Percentiles rank a stretch among this genome's conserved stretches.
Conservation (phyloP, 2,797 vertebrate genomes). For the Thunnus albacares region DNA sequence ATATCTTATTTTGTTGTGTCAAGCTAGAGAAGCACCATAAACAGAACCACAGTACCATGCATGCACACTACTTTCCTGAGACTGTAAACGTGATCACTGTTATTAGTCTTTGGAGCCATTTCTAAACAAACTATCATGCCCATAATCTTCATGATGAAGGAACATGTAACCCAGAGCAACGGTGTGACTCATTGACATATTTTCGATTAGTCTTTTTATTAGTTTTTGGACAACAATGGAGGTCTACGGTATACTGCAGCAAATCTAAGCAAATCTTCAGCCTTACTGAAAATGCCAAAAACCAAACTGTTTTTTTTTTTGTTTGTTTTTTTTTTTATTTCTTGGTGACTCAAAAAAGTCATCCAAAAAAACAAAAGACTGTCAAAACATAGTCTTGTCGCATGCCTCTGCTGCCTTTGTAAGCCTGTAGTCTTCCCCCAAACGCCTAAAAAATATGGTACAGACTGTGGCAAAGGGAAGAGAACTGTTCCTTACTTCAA, state of each 20-base stretch:
- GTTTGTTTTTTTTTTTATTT: not conserved
- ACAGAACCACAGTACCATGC: too few relatives aligned
- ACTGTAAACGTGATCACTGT: too few relatives aligned
- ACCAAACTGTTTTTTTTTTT: not conserved
- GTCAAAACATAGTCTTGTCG: not conserved
- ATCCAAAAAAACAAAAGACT: not conserved
- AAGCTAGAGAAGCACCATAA: too few relatives aligned
- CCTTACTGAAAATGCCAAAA: not conserved
- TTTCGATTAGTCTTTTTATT: too few relatives aligned
- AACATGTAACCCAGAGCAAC: too few relatives aligned
- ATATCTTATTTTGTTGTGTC: too few relatives aligned
- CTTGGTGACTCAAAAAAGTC: not conserved
- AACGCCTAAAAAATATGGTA: not conserved
- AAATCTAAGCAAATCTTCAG: not conserved
- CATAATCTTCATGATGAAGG: too few relatives aligned
- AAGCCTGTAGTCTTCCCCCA: not conserved
- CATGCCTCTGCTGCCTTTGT: not conserved
- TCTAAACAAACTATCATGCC: too few relatives aligned
- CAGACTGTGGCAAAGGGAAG: conserved; percentile 14
- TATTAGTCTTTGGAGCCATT: too few relatives aligned
- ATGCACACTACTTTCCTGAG: too few relatives aligned
- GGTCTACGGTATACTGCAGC: not conserved
- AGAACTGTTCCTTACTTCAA: conserved; percentile 8
- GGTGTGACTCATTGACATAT: too few relatives aligned
- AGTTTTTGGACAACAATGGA: too few relatives aligned